Evolutionary conservation across 2,113 vertebrate species (phyloP), one percentile per base, ranked within the genome.

Genomic region (Octodon degus): DNA sequence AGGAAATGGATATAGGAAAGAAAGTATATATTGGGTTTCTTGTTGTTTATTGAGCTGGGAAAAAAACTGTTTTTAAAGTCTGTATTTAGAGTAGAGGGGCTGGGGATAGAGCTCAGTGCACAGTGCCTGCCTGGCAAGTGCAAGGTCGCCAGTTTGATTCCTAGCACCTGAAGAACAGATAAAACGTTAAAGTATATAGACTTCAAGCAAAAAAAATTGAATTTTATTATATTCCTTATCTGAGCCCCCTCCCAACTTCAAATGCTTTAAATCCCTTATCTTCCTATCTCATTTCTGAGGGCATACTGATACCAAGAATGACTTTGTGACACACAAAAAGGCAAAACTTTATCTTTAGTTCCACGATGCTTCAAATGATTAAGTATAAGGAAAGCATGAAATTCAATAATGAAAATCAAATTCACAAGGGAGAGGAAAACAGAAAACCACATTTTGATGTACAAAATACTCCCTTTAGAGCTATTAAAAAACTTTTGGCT

Each of bases 381-480:
- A 95, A 92, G 60, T 96, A 60, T 94, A 97, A 96, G 93, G 93
- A 89, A 0, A 95, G 84, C 77, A 95, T 80, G 68, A 92, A 97
- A 97, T 93, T 98, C 86, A 94, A 70, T 97, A 96, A 97, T 65
- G 25, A 96, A 98, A 96, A 94, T 97, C 53, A 97, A 84, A 95
- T 96, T 97, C 85, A 86, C 55, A 93, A 91, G 55, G 74, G 37
- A 81, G 3, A 93, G 53, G 50, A 97, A 97, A 97, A 96, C 40
- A 94, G 47, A 97, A 97, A 86, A 97, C 81, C 82, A 74, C 47
- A 92, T 92, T 98, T 98, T 95, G 96, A 96, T 77, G 47, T 91
- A 98, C 43, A 87, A 95, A 96, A 97, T 84, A 93, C 14, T 93
- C 79, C 37, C 40, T 90, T 94, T 95, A 92, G 16, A 62, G 47